These are phyloP conservation scores for Rhinophrynus dorsalis DNA, from an alignment of 2,797 vertebrate genomes.

Conservation along the genomic window DNA sequence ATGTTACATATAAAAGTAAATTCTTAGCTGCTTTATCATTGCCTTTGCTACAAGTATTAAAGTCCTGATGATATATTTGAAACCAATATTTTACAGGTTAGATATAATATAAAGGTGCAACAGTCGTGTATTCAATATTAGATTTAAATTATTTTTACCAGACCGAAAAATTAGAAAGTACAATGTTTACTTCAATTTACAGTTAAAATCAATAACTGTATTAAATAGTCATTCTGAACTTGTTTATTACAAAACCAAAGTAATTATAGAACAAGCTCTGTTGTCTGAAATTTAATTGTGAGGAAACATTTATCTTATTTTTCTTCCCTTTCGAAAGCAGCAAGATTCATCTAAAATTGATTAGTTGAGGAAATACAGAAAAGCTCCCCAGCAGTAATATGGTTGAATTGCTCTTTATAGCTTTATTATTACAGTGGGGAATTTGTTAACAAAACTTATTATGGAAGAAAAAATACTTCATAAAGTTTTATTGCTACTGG, in stretches of 20 bases:
- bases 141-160: too few relatives aligned
- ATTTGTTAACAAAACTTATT: slow-evolving; percentile 3
- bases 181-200: background rate
- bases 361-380: slow-evolving; percentile 19
- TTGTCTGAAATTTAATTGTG: slow-evolving; percentile 37
- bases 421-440: slow-evolving; percentile 27
- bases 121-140: too few relatives aligned
- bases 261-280: slow-evolving; percentile 15
- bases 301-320: slow-evolving; percentile 19
- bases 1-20: too few relatives aligned
- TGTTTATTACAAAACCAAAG: slow-evolving; percentile 30
- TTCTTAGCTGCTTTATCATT: too few relatives aligned
- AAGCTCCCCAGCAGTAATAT: slow-evolving; percentile 6
- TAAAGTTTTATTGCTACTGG: background rate
- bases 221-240: slow-evolving; percentile 19
- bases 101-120: too few relatives aligned
- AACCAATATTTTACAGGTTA: too few relatives aligned
- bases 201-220: slow-evolving; percentile 26
- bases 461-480: background rate
- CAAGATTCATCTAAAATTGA: slow-evolving; percentile 38
- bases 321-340: slow-evolving; percentile 19
- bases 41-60: too few relatives aligned
- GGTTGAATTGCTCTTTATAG: background rate
- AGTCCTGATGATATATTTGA: too few relatives aligned
- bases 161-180: too few relatives aligned